A percentile compares a stretch with the other conserved stretches of the same genome.
Evolutionary conservation across 2,797 vertebrate species (phyloP).

Genomic region (Otolemur crassicaudatus): DNA sequence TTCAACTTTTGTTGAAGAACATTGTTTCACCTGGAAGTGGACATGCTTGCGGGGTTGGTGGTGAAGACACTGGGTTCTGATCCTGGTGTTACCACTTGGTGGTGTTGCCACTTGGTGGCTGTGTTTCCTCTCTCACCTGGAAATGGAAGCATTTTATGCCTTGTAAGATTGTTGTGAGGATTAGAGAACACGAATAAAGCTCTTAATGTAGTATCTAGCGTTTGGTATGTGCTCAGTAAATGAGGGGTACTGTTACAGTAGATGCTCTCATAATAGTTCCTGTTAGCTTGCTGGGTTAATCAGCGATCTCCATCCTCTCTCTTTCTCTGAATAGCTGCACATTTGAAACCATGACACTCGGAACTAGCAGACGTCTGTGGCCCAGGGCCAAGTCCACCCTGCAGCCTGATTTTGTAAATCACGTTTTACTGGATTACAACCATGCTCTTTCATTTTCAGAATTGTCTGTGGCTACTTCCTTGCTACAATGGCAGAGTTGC

Average conservation of each 20-base stretch:
- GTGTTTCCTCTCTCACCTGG: background rate
- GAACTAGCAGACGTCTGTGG: background rate
- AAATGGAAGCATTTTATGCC: background rate
- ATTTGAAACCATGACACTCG: background rate
- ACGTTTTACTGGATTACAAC: background rate
- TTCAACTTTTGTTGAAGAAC: background rate
- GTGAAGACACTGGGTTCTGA: background rate
- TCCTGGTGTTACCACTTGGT: background rate
- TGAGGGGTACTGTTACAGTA: background rate
- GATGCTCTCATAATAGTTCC: background rate
- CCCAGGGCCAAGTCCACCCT: background rate
- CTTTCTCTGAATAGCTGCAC: background rate
- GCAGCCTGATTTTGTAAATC: background rate
- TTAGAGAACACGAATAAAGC: background rate
- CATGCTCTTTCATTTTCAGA: background rate
- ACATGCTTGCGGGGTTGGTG: background rate
- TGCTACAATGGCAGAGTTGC: background rate
- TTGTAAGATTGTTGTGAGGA: background rate
- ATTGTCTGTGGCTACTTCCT: background rate
- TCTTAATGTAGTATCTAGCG: background rate
- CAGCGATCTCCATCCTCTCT: background rate
- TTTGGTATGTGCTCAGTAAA: fast-evolving
- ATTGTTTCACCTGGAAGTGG: background rate
- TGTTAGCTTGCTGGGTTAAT: background rate
- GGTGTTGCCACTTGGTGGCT: background rate